Base-by-base conservation (phyloP, 2,113 vertebrate genomes). In the Odobenus rosmarus region DNA sequence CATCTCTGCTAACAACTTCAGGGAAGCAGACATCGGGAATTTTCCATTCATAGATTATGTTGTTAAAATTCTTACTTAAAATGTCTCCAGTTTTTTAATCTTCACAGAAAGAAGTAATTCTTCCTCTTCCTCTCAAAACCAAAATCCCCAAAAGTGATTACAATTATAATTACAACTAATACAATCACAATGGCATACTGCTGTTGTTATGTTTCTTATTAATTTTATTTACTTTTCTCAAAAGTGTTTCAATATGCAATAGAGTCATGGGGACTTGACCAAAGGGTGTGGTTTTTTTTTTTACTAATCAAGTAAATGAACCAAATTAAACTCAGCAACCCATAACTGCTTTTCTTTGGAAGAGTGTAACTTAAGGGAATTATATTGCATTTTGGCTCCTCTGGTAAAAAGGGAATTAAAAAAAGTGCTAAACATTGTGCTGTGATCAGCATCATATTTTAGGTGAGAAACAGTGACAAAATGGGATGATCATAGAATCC, bases 131-230 rank as follows among this genome's bases (percentile, higher is more conserved):
- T 80, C 39, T 80, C 82, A 69, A 96, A 91, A 55, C 24, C 28
- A n/a, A 83, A 93, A 87, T 96, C 80, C 55, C 42, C 7, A 13
- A 90, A 84, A 92, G 18, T 13, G 36, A 87, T 39, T 87, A 94
- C 36, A 90, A 95, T 82, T 74, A 92, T 36, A 92, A 95, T 82
- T 31, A 49, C 15, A 77, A 77, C 74, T 77, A 49, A 28, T 84
- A 94, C 36, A 95, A 95, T 82, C 92, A 93, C 46, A 92, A 93
- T 49, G 59, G 23, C 26, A 76, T 81, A 88, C 49, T 82, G 89
- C 14, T 93, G 46, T 79, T 83, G 91, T 59, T 31, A 49, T 80
- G 42, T 76, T 85, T 84, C 62, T 53, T 85, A 67, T 92, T 92
- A 64, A 86, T 72, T 95, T 82, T 81, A 95, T 88, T 95, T 89